Conservation (phyloP, 2,888 invertebrate species). For the Panorpa germanica region DNA sequence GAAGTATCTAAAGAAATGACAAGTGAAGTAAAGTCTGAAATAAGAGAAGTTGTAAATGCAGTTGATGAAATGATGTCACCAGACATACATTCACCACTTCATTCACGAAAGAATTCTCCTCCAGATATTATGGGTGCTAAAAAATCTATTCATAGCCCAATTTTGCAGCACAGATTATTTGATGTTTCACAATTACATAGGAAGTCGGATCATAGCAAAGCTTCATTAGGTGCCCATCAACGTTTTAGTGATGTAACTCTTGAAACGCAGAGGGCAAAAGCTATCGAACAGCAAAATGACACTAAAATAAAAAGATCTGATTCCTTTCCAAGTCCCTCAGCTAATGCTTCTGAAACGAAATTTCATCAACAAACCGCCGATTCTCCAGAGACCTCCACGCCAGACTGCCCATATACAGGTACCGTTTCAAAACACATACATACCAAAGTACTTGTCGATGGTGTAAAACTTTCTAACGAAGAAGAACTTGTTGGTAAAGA, state of each 20-base stretch:
- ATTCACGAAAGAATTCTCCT: slow-evolving; percentile 27
- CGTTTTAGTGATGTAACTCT: slow-evolving; percentile 11
- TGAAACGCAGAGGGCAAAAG: no score
- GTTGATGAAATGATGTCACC: slow-evolving; percentile 49
- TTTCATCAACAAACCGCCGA: slow-evolving; percentile 12
- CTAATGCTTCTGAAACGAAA: slow-evolving; percentile 11
- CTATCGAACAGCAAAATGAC: slow-evolving; percentile 2
- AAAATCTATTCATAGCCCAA: slow-evolving; percentile 30
- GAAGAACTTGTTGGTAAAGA: slow-evolving; percentile 27
- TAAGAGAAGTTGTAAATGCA: slow-evolving; percentile 50
- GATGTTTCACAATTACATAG: background rate
- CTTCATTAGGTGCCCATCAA: slow-evolving; percentile 10
- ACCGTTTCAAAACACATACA: slow-evolving; percentile 15
- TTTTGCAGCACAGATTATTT: no score
- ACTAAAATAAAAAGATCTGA: slow-evolving; percentile 11
- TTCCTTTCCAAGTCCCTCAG: slow-evolving; percentile 14
- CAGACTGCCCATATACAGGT: slow-evolving; percentile 14
- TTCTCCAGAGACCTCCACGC: slow-evolving; percentile 13
- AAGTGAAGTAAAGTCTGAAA: slow-evolving; percentile 60
- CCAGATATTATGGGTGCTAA: slow-evolving; percentile 22
- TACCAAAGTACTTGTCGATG: slow-evolving; percentile 30
- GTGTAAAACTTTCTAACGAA: slow-evolving; percentile 37
- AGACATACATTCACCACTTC: slow-evolving; percentile 21
- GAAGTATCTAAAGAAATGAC: slow-evolving; percentile 63
- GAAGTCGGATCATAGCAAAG: background rate